Percentiles rank a stretch among this genome's conserved stretches.
These are phyloP conservation scores for Chloropsis cyanopogon DNA, from an alignment of 2,113 vertebrate species.

Conservation along the genomic window DNA sequence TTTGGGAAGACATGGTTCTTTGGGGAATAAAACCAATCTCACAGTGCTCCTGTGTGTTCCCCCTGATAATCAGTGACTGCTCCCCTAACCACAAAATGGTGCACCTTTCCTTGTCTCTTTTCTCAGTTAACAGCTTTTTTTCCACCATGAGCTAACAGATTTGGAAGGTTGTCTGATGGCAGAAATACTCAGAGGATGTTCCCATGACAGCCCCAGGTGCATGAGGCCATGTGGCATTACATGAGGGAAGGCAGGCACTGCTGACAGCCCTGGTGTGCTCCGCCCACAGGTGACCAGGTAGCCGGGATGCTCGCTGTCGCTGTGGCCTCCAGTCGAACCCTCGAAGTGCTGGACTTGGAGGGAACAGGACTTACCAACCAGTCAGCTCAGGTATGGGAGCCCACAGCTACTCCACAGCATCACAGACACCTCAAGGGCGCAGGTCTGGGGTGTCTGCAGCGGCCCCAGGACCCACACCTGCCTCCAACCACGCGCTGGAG, in stretches of 20 bases:
- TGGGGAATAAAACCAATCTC: background rate
- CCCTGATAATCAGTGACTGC: background rate
- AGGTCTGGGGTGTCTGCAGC: background rate
- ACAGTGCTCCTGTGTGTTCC: background rate
- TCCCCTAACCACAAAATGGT: background rate
- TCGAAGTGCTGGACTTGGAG: slow-evolving; percentile 93
- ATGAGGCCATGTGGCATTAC: background rate
- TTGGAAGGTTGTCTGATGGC: background rate
- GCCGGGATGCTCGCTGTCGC: slow-evolving; percentile 93
- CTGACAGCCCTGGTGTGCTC: slow-evolving; percentile 10
- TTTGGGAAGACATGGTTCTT: background rate
- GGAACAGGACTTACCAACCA: slow-evolving; percentile 94
- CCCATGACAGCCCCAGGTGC: background rate
- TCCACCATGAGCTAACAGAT: background rate
- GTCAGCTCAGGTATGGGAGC: slow-evolving; percentile 85
- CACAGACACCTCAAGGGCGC: background rate
- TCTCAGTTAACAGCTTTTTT: background rate
- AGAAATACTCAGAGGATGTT: background rate
- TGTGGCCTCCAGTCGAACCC: slow-evolving; percentile 92
- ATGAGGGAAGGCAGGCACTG: background rate
- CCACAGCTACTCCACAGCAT: background rate
- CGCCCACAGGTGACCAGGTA: slow-evolving; percentile 86
- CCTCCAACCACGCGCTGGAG: background rate
- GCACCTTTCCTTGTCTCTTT: background rate
- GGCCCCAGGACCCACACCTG: background rate